Evolutionary conservation across 2,113 vertebrate species (phyloP).

Genomic region (Xiphophorus maculatus): DNA sequence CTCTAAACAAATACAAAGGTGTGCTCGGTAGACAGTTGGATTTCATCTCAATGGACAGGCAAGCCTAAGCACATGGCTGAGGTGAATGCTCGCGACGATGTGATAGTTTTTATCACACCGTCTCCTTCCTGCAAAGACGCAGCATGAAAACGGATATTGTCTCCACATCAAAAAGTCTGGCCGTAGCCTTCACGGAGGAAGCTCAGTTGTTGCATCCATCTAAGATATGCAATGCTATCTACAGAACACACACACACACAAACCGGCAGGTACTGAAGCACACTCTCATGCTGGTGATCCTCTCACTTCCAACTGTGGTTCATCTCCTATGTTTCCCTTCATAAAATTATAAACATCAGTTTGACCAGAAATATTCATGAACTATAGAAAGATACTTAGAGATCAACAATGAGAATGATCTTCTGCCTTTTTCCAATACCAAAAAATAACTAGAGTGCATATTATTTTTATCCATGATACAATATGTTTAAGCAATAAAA

Average conservation of each 20-base stretch:
- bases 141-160: conserved; percentile 71
- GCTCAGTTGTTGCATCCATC: conserved; percentile 69
- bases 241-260: conserved; percentile 17
- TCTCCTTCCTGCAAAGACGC: conserved; percentile 76
- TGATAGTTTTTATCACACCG: conserved; percentile 66
- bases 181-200: conserved; percentile 64
- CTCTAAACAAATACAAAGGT: conserved; percentile 80
- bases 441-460: background rate
- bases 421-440: background rate
- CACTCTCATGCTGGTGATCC: conserved; percentile 24
- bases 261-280: conserved; percentile 1
- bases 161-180: conserved; percentile 77
- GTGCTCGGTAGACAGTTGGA: conserved; percentile 73
- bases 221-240: conserved; percentile 70
- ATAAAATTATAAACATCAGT: conserved; percentile 36
- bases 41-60: conserved; percentile 64
- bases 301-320: conserved; percentile 36
- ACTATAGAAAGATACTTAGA: background rate
- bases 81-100: conserved; percentile 56
- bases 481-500: background rate
- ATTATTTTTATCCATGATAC: conserved; percentile 9
- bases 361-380: background rate
- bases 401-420: background rate
- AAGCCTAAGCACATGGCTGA: conserved; percentile 75
- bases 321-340: conserved; percentile 33